Percentiles rank a stretch among this genome's conserved stretches.
phyloP scores from a whole-genome alignment of 2,888 invertebrate species.

The Ormia ochracea region DNA sequence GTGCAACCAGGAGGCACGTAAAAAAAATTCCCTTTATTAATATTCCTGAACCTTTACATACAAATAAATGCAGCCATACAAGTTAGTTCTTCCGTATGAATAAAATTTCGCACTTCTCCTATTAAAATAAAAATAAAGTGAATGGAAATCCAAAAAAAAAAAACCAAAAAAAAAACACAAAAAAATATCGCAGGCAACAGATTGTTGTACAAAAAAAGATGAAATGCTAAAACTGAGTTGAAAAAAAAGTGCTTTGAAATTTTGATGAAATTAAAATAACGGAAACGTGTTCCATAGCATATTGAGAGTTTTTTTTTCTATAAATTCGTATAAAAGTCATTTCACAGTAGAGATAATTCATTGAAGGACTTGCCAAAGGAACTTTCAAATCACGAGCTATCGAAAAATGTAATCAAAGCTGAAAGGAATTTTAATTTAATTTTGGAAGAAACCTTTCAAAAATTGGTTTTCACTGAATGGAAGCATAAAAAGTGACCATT shows the following conservation, averaged over 20 bases:
- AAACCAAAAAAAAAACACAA: slow-evolving; percentile 5
- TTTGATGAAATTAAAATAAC: slow-evolving; percentile 36
- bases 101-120: slow-evolving; percentile 26
- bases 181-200: slow-evolving; percentile 20
- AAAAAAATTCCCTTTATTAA: slow-evolving; percentile 25
- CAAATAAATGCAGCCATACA: slow-evolving; percentile 12
- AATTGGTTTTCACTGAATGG: not conserved
- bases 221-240: not conserved
- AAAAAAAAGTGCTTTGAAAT: not conserved
- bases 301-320: not conserved
- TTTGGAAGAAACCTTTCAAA: not conserved
- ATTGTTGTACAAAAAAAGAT: not conserved
- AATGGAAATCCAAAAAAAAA: not conserved
- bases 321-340: not conserved
- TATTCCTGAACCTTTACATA: slow-evolving; percentile 15
- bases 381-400: not conserved
- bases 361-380: slow-evolving; percentile 13
- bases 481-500: too few species aligned
- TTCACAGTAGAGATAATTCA: not conserved
- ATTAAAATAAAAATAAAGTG: not conserved
- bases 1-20: not conserved
- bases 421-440: not conserved
- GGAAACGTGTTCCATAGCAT: slow-evolving; percentile 4
- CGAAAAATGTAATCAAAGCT: not conserved
- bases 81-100: slow-evolving; percentile 11